Evolutionary conservation across 2,113 vertebrate genomes (phyloP), one percentile per base, ranked within the genome.

Genomic region (Bolborhynchus lineola): DNA sequence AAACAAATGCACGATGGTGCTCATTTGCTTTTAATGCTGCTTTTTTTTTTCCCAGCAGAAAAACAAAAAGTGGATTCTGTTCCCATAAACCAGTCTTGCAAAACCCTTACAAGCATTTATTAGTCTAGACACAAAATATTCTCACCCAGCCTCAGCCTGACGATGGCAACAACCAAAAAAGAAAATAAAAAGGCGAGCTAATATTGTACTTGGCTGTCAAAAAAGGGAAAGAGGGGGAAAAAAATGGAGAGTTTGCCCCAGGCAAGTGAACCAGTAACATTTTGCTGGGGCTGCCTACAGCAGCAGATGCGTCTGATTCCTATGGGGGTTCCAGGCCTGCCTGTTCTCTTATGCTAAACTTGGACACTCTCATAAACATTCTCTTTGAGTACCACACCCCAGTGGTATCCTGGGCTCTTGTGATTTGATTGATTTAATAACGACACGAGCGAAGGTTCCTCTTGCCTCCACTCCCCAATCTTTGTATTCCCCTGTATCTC

Each of bases 71-170:
- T 64, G 70, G 81, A 76, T 91, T 94, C 90, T 87, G 35, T 96
- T 97, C 82, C 95, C 96, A 96, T 96, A 93, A 96, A 87, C 88
- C 46, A 76, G 53, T 92, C 83, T 96, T 97, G 95, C 95, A 94
- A 95, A 96, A 96, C 86, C 95, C 62, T 76, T 82, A 69, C 84
- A 82, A 96, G 91, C 90, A 80, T 97, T 97, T 96, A 93, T 94
- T 96, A 93, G 95, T 96, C 95, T 96, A 97, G 95, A 95, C 92
- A 96, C 86, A 92, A 89, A 95, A 95, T 96, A 94, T 89, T 96
- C 93, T 95, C 88, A 89, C 92, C 62, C 92, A 2, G 80, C 88
- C 91, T 93, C 76, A 95, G 92, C 57, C 71, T 83, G 82, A 81
- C 0, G 37, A 87, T 94, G 71, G 86, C 14, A 28, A 49, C 47